phyloP scores from a whole-genome alignment of 2,797 vertebrate species.

The Gastrophryne carolinensis region DNA sequence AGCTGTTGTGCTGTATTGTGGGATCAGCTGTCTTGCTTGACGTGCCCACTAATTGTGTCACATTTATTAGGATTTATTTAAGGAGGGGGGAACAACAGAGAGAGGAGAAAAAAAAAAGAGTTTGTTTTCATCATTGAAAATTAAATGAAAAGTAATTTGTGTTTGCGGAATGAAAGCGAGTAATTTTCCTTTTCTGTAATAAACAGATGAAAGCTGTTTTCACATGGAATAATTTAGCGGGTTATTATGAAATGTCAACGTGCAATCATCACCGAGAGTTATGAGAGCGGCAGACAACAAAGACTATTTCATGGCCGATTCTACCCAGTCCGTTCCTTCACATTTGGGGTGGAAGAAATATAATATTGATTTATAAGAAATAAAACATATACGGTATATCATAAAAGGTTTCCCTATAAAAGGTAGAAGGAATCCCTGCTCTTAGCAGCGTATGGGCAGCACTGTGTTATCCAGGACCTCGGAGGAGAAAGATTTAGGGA shows the following conservation, averaged over 20 bases:
- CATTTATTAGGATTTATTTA: conserved; percentile 37
- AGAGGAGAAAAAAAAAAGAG: conserved; percentile 1
- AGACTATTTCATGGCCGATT: too few relatives aligned
- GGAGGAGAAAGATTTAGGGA: too few relatives aligned
- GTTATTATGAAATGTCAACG: background rate
- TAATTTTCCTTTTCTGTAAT: background rate
- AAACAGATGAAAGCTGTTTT: too few relatives aligned
- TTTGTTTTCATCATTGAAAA: conserved; percentile 3
- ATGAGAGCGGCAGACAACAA: too few relatives aligned
- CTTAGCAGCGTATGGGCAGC: too few relatives aligned
- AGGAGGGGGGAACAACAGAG: background rate
- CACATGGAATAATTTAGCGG: background rate
- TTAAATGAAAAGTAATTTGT: background rate
- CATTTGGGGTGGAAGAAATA: too few relatives aligned
- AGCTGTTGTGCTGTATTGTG: background rate
- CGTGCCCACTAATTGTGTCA: conserved; percentile 22
- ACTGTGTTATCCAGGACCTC: too few relatives aligned
- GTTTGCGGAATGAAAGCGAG: background rate
- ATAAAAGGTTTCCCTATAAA: too few relatives aligned
- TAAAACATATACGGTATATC: too few relatives aligned
- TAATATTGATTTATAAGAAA: too few relatives aligned
- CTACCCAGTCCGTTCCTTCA: too few relatives aligned
- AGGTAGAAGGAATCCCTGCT: too few relatives aligned
- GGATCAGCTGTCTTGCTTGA: conserved; percentile 16
- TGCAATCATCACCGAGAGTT: background rate